Evolutionary conservation across 1,140 invertebrate species (phyloP), one percentile per base, ranked within the genome.

Genomic region (Euwallacea similis): DNA sequence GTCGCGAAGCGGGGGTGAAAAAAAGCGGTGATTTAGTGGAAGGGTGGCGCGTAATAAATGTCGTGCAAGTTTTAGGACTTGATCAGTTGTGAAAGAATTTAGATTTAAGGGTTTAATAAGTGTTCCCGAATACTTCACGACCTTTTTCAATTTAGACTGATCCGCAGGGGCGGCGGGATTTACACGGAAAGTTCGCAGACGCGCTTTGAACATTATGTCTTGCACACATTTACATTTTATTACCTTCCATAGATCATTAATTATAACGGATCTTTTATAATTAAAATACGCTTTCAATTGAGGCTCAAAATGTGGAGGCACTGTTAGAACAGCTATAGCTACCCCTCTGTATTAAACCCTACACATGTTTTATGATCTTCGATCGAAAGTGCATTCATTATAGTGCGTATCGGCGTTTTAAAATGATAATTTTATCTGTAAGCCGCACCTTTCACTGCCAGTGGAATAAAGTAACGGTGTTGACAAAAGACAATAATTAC

Each of bases 71-170:
- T 75, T 75, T 73, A 76, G 74, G 66, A 75, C 74, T 75, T 75
- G 72, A 76, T 76, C 75, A 76, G 71, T 72, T 66, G 65, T 65
- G 66, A 71, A 75, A 75, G 74, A 76, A 74, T 75, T 75, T 74
- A 76, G 75, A 76, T 76, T 76, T 76, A 76, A 71, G 73, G 66
- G 69, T 76, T 75, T 76, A 76, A 76, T 76, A 76, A 76, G 75
- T 73, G 74, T 62, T 66, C 70, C 54, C 21, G 60, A 73, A 58
- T 56, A 71, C 64, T 74, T 71, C 58, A 66, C 55, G 15, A 64
- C 64, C 21, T 68, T 66, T 61, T 66, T 59, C 69, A 67, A 61
- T 69, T 42, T 68, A 16, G 43, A 68, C 6, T 11, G 11, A 55
- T 66, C 50, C 33, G 42, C 50, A 55, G 44, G 41, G 66, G 15